A percentile compares a stretch with the other conserved stretches of the same genome.
Evolutionary conservation across 2,888 invertebrate genomes (phyloP).

Genomic region (Pycnomerus fuliginosus): DNA sequence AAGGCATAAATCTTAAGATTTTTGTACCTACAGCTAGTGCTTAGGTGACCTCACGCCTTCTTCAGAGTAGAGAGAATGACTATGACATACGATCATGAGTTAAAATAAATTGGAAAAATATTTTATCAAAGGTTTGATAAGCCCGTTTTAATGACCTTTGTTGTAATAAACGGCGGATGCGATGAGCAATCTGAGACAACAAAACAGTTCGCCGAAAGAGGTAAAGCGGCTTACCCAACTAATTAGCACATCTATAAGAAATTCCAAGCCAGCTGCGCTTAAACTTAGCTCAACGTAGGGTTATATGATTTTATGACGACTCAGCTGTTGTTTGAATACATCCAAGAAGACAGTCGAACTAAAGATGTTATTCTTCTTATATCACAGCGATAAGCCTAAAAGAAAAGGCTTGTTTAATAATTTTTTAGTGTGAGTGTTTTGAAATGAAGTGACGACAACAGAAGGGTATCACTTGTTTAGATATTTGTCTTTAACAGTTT

Average conservation of each 20-base stretch:
- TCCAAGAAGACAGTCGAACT: conserved; percentile 19
- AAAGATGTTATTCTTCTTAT: conserved; percentile 35
- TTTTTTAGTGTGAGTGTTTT: conserved; percentile 19
- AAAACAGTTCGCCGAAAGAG: conserved; percentile 45
- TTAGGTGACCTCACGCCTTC: no score
- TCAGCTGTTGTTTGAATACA: conserved; percentile 39
- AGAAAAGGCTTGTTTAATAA: conserved; percentile 38
- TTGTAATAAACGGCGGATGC: conserved; percentile 36
- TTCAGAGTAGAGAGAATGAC: not conserved
- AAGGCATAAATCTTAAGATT: no score
- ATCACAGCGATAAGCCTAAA: conserved; percentile 42
- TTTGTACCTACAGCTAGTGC: no score
- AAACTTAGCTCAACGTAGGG: conserved; percentile 28
- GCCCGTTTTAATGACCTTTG: conserved; percentile 42
- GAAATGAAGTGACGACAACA: conserved; percentile 27
- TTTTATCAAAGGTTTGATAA: no score
- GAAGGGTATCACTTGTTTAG: conserved; percentile 30
- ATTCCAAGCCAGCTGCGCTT: conserved; percentile 49
- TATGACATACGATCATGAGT: not conserved
- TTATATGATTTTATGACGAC: conserved; percentile 36
- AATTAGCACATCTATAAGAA: conserved; percentile 53
- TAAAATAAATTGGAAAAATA: not conserved
- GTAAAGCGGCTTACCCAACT: conserved; percentile 42
- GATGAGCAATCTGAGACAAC: conserved; percentile 37
- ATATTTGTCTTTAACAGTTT: conserved; percentile 33